These are phyloP conservation scores for Heliocidaris erythrogramma DNA, from an alignment of 35 echinoderm and acorn worm species.

Conservation along the genomic window DNA sequence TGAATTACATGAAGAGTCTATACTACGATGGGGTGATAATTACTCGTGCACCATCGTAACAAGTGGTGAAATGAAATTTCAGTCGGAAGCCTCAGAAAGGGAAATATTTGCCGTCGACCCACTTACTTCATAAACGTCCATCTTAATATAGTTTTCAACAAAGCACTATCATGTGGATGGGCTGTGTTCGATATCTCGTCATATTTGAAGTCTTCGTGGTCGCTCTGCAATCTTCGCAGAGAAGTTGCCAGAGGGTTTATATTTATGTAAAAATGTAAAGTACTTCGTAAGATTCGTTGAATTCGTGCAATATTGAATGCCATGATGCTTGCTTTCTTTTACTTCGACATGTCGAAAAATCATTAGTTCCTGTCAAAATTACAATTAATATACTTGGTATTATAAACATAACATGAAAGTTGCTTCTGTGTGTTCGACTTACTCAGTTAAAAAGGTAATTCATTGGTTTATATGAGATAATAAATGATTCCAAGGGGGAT, in stretches of 20 bases:
- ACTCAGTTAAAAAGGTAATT: not conserved
- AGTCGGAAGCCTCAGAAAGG: not conserved
- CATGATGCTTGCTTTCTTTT: not conserved
- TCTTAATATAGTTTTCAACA: conserved; percentile 9
- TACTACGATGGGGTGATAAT: not conserved
- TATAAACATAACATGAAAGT: not conserved
- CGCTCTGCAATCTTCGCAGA: not conserved
- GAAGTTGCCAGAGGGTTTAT: not conserved
- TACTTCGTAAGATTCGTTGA: conserved; percentile 9
- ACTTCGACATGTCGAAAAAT: not conserved
- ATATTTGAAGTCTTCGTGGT: not conserved
- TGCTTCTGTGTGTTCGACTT: not conserved
- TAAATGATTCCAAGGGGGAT: not conserved
- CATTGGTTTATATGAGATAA: not conserved
- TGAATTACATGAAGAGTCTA: not conserved
- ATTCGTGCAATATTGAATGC: conserved; percentile 11
- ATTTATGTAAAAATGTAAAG: not conserved
- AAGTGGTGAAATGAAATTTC: conserved; percentile 17
- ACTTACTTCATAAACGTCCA: conserved; percentile 28
- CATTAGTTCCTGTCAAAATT: not conserved
- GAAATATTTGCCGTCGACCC: not conserved
- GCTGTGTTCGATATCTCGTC: not conserved
- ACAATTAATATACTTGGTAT: not conserved
- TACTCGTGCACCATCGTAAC: not conserved
- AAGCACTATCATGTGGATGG: not conserved